Evolutionary conservation across 2,888 invertebrate species (phyloP), one percentile per base, ranked within the genome.

Genomic region (Balanococcus diminutus): DNA sequence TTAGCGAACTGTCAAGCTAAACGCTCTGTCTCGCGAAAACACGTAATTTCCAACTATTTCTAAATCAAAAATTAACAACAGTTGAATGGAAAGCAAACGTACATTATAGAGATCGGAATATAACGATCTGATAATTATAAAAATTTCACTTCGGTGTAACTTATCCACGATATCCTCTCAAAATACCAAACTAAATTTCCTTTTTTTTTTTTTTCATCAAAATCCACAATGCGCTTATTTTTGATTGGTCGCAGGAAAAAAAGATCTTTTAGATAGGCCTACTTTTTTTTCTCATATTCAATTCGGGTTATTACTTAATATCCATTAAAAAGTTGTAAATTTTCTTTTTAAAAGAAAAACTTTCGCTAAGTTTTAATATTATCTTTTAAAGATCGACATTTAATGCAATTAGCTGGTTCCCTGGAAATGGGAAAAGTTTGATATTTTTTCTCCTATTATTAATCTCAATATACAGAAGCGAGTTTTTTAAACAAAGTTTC

Each of bases 251-350:
- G 56, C 6, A n/a, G 46, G 3, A 42, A 42, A 14, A 42, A 42
- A 22, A 56, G 22, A 9, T 36, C 19, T 19, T 22, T 79, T 36
- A 28, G 31, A n/a, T 72, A 31, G n/a, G n/a, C n/a, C n/a, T n/a
- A n/a, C n/a, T 72, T 72, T 72, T 16, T 72, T 72, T 32, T 72
- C 4, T 31, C 31, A 72, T 72, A 72, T 72, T 36, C 75, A 79
- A 32, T 79, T 79, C 32, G 32, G 75, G 75, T 79, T 79, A 79
- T 79, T 79, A 79, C 75, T 79, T 79, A 36, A n/a, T 79, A 32
- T 79, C 75, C 75, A 32, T 79, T 79, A 79, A 79, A 36, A 79
- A 79, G 75, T 79, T 79, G 75, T 79, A 79, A 72, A 72, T 72
- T 72, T 72, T 72, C 72, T 72, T 72, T 72, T 79, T 9, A 32